Evolutionary conservation across 2,797 vertebrate species (phyloP).

Genomic region (Channa striata): DNA sequence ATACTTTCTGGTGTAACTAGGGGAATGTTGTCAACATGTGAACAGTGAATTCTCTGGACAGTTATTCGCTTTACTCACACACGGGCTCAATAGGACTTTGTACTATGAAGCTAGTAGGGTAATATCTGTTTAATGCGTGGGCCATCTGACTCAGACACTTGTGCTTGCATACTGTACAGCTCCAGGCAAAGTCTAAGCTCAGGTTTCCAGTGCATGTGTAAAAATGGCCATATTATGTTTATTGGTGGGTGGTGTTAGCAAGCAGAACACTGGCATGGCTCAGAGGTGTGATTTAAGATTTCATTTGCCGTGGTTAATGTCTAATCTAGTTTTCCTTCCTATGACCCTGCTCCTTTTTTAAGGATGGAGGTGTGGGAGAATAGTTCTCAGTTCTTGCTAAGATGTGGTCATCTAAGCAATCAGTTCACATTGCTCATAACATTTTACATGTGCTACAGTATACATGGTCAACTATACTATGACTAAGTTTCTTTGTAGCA

Average conservation of each 20-base stretch:
- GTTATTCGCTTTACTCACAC: no score
- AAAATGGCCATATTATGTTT: no score
- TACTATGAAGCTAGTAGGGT: no score
- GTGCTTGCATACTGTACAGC: no score
- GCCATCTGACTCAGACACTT: no score
- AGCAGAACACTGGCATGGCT: background rate
- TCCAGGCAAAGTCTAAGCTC: no score
- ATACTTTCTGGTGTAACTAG: no score
- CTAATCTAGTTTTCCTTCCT: background rate
- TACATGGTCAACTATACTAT: slow-evolving; percentile 26
- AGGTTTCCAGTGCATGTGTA: no score
- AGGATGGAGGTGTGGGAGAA: background rate
- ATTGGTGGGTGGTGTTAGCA: background rate
- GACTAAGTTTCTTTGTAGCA: slow-evolving; percentile 12
- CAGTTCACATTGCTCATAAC: background rate
- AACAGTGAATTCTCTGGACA: no score
- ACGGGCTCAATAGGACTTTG: no score
- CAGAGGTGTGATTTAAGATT: background rate
- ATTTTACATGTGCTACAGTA: background rate
- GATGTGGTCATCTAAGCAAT: background rate
- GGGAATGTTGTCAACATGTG: no score
- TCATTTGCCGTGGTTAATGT: background rate
- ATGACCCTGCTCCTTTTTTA: background rate
- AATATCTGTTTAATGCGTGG: no score
- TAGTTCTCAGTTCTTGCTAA: background rate